Base-by-base conservation (phyloP, 1,140 invertebrate genomes). In the Brachionus sp. region DNA sequence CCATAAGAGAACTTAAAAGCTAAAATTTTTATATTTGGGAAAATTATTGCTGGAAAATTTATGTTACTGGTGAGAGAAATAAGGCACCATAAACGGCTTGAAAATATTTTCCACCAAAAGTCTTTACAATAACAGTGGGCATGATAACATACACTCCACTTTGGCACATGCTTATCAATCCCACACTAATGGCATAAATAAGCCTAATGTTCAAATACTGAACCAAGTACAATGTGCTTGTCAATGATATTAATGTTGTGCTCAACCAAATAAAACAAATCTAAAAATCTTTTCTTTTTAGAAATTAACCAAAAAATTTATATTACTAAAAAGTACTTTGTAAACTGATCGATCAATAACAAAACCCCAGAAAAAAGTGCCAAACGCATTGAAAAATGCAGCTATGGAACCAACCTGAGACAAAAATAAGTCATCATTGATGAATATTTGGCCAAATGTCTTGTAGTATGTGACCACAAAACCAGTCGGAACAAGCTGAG, bases 371-470 rank as follows among this genome's bases (percentile, higher is more conserved):
- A 87, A 64, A 25, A 91, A 86, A 33, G 90, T 84, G 0, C 90
- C 90, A n/a, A 39, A 84, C 13, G 88, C 87, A 86, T 91, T 91
- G 85, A 88, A 90, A 33, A 90, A 84, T 9, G 90, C 87, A n/a
- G 89, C 87, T 46, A 90, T 84, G 0, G 90, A 87, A 4, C 90
- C 90, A 6, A 91, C 88, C 16, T 87, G 82, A 4, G 90, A 88
- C 73, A 91, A 86, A 83, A 90, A 90, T 23, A 87, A 85, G 84
- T 91, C 90, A 84, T 90, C 87, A 2, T 77, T 84, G 62, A 91
- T 90, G 84, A 89, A 90, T 9, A 86, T 88, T 83, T 89, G 89
- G 6, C 90, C 90, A 86, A 87, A 91, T 2, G 89, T 86, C 87
- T 88, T 78, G 70, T 86, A 82, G 50, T 37, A 78, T 23, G 29